phyloP scores from a whole-genome alignment of 2,888 invertebrate species.

The Clostera curtula region DNA sequence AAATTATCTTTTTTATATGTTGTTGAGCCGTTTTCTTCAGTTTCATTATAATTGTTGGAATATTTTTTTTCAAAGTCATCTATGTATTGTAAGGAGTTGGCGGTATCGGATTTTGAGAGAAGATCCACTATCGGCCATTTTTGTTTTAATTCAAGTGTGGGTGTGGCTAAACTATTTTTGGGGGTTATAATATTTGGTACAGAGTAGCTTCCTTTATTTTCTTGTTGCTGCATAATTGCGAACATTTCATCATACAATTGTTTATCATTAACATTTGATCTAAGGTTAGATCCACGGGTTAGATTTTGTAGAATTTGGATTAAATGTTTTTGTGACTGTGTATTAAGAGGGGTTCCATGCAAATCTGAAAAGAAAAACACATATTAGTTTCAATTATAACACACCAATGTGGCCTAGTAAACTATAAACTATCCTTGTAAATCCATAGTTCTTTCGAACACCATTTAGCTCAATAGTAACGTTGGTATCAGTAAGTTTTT shows the following conservation, averaged over 20 bases:
- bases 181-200: slow-evolving; percentile 23
- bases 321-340: slow-evolving; percentile 19
- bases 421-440: too few species aligned
- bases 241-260: slow-evolving; percentile 53
- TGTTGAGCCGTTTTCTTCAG: background rate
- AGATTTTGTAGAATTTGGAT: slow-evolving; percentile 24
- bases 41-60: background rate
- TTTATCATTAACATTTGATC: slow-evolving; percentile 47
- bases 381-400: too few species aligned
- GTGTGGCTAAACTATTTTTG: slow-evolving; percentile 29
- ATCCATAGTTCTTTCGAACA: too few species aligned
- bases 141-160: slow-evolving; percentile 41
- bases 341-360: too few species aligned
- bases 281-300: slow-evolving; percentile 30
- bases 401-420: too few species aligned
- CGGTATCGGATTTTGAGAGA: slow-evolving; percentile 16
- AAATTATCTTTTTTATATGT: slow-evolving; percentile 1
- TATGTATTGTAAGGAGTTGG: slow-evolving; percentile 8
- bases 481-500: too few species aligned
- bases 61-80: slow-evolving; percentile 11
- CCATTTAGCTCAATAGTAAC: too few species aligned
- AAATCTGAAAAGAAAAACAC: too few species aligned
- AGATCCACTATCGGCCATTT: slow-evolving; percentile 43
- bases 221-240: slow-evolving; percentile 41
- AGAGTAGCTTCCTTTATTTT: slow-evolving; percentile 28